phyloP scores from a whole-genome alignment of 2,797 vertebrate species.

The Neosilurus hyrtlii region DNA sequence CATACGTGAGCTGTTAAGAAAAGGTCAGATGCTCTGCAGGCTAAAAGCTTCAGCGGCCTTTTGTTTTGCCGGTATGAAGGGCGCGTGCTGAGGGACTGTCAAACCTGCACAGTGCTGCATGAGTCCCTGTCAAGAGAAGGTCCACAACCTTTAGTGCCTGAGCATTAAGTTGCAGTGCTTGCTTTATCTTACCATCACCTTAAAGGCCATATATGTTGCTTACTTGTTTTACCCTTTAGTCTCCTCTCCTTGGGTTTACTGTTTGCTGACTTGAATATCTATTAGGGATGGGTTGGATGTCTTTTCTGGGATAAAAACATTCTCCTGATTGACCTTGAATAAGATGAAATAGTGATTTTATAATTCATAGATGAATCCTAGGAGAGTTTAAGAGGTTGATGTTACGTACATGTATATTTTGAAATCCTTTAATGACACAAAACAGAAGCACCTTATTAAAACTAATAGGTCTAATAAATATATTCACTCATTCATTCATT shows the following conservation, averaged over 20 bases:
- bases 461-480: not conserved
- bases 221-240: slow-evolving; percentile 72
- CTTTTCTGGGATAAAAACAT: slow-evolving; percentile 23
- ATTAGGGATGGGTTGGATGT: slow-evolving; percentile 47
- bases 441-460: not conserved
- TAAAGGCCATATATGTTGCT: slow-evolving; percentile 75
- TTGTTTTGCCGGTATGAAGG: slow-evolving; percentile 61
- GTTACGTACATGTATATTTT: not conserved
- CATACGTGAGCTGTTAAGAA: slow-evolving; percentile 55
- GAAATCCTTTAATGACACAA: not conserved
- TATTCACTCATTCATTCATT: too few species aligned
- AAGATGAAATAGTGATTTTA: not conserved
- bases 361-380: not conserved
- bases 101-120: slow-evolving; percentile 61
- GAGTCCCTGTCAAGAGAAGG: slow-evolving; percentile 63
- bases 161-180: slow-evolving; percentile 60
- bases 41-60: slow-evolving; percentile 60
- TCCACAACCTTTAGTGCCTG: slow-evolving; percentile 73
- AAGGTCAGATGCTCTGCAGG: slow-evolving; percentile 70
- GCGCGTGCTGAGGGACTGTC: slow-evolving; percentile 69
- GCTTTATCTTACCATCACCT: slow-evolving; percentile 68
- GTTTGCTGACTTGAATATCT: slow-evolving; percentile 63
- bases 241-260: slow-evolving; percentile 56
- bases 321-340: not conserved
- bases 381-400: not conserved